phyloP scores from a whole-genome alignment of 2,797 vertebrate species.

The Sebastes alutus region DNA sequence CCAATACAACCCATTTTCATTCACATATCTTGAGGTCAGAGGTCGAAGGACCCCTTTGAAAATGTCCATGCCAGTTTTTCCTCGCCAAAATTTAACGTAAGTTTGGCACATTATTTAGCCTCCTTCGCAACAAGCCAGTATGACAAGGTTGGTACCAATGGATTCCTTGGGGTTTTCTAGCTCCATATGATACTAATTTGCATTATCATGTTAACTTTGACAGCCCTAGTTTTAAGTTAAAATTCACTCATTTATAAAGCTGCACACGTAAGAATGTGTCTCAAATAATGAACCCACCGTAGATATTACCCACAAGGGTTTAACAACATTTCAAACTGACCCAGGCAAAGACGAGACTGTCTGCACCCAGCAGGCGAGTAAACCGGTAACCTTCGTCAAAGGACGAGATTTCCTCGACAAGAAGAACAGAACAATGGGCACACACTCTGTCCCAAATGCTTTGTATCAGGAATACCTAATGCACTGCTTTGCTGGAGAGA shows the following conservation, averaged over 20 bases:
- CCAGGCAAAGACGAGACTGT: background rate
- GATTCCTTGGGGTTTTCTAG: rapidly evolving
- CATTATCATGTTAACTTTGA: too few relatives aligned
- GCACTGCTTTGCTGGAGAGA: slow-evolving; percentile 64
- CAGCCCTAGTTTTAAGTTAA: background rate
- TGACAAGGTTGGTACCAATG: too few relatives aligned
- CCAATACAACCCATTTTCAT: rapidly evolving
- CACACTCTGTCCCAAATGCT: slow-evolving; percentile 38
- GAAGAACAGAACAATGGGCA: slow-evolving; percentile 15
- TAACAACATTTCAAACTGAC: background rate
- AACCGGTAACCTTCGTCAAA: slow-evolving; percentile 38
- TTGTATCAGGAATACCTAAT: slow-evolving; percentile 65
- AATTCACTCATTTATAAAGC: background rate
- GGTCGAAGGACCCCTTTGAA: rapidly evolving
- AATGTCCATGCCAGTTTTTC: too few relatives aligned
- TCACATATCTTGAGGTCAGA: too few relatives aligned
- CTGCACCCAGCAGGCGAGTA: slow-evolving; percentile 6
- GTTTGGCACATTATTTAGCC: too few relatives aligned
- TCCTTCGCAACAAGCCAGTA: too few relatives aligned
- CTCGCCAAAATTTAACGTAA: rapidly evolving
- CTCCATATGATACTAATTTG: too few relatives aligned
- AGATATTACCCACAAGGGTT: background rate
- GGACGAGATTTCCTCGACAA: slow-evolving; percentile 30
- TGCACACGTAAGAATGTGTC: background rate
- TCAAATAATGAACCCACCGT: background rate